Evolutionary conservation across 2,888 invertebrate species (phyloP).

Genomic region (Hemaris fuciformis): DNA sequence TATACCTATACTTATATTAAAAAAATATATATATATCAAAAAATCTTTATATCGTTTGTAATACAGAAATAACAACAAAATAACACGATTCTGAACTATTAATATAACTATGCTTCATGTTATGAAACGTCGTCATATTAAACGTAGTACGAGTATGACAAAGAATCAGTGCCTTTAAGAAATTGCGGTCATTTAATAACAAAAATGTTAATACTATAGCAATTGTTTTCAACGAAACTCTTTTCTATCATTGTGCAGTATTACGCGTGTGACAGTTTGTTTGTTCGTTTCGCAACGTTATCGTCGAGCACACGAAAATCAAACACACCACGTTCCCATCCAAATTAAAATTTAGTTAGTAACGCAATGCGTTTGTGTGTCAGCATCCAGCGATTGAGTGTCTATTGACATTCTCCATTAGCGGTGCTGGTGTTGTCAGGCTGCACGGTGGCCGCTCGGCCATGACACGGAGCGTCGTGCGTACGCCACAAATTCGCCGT

Average conservation of each 20-base stretch:
- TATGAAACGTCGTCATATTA: background rate
- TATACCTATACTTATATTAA: too few relatives aligned
- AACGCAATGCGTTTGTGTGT: constrained; percentile 28
- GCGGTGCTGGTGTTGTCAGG: constrained; percentile 49
- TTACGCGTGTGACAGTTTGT: constrained; percentile 1
- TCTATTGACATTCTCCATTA: constrained; percentile 69
- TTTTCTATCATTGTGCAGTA: constrained; percentile 8
- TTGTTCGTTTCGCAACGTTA: constrained; percentile 14
- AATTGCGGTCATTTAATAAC: background rate
- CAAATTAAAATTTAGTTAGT: constrained; percentile 18
- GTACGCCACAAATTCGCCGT: constrained; percentile 76
- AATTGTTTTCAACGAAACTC: background rate
- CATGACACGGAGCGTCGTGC: constrained; percentile 69
- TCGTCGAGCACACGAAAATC: constrained; percentile 16
- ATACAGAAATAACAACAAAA: background rate
- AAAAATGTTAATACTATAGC: background rate
- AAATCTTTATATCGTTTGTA: too few relatives aligned
- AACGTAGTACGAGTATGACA: background rate
- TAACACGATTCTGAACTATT: background rate
- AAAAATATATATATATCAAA: too few relatives aligned
- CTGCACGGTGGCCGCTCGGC: constrained; percentile 46
- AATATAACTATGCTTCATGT: background rate
- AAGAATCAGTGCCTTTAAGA: background rate
- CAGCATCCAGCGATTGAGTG: constrained; percentile 30
- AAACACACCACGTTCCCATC: constrained; percentile 13